These are phyloP conservation scores for Odontamblyopus lacepedii DNA, from an alignment of 2,797 vertebrate species.

Conservation along the genomic window DNA sequence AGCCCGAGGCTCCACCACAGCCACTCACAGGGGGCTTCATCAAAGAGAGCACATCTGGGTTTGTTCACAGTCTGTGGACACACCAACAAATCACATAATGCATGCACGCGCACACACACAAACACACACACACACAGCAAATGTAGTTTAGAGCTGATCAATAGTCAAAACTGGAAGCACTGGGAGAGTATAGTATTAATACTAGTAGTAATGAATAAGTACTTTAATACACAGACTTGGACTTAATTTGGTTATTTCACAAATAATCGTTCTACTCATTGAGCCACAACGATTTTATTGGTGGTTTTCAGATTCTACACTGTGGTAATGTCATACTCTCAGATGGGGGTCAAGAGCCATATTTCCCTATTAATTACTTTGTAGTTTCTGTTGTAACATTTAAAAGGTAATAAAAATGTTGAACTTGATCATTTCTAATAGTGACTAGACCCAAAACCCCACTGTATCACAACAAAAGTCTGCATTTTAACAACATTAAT, in stretches of 20 bases:
- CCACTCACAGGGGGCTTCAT: constrained; percentile 2
- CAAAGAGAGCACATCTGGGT: constrained; percentile 17
- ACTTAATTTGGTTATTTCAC: constrained; percentile 24
- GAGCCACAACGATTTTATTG: not conserved
- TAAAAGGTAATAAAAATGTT: too few relatives aligned
- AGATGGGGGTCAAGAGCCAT: too few relatives aligned
- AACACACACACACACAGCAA: not conserved
- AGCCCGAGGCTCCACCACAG: constrained; percentile 5
- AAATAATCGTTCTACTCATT: not conserved
- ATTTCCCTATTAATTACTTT: too few relatives aligned
- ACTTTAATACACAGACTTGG: not conserved
- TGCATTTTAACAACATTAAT: too few relatives aligned
- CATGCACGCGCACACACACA: not conserved
- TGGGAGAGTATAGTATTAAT: not conserved
- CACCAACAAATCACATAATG: constrained; percentile 9
- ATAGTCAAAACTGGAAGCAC: not conserved
- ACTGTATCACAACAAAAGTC: too few relatives aligned
- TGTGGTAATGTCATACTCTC: too few relatives aligned
- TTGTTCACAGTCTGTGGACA: constrained; percentile 9
- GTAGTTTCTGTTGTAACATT: too few relatives aligned
- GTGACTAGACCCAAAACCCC: too few relatives aligned
- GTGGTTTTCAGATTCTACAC: too few relatives aligned
- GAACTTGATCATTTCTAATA: too few relatives aligned
- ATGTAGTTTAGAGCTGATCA: not conserved
- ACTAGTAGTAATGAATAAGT: not conserved